These are phyloP conservation scores for Bombus impatiens DNA, from an alignment of 1,140 invertebrate species.

Conservation along the genomic window DNA sequence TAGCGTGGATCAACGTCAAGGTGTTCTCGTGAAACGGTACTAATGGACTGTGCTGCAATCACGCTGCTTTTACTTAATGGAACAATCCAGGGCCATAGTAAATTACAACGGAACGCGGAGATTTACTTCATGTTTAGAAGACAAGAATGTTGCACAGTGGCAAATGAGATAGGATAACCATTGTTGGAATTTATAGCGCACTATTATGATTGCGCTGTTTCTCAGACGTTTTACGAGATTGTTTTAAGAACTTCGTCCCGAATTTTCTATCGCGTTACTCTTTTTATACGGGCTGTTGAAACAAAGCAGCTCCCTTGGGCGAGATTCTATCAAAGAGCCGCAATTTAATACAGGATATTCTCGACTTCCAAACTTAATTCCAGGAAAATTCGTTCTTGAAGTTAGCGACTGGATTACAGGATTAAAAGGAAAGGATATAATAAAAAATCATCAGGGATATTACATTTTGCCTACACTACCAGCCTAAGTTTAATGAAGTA, in stretches of 20 bases:
- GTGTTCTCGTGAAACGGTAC: background rate
- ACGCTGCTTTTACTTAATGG: constrained; percentile 15
- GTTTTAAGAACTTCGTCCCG: no score
- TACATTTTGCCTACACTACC: background rate
- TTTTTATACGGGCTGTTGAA: background rate
- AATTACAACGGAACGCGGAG: background rate
- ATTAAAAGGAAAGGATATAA: background rate
- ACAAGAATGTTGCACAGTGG: background rate
- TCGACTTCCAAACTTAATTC: constrained; percentile 11
- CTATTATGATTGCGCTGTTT: background rate
- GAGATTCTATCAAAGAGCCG: constrained; percentile 3
- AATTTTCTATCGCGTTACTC: background rate
- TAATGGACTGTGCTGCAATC: background rate
- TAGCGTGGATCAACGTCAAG: background rate
- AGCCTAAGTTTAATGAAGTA: no score
- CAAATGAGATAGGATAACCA: background rate
- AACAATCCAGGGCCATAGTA: background rate
- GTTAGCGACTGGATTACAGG: background rate
- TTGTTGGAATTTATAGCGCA: background rate
- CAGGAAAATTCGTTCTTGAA: background rate
- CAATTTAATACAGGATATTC: background rate
- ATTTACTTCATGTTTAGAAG: background rate
- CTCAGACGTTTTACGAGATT: background rate
- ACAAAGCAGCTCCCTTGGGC: background rate
- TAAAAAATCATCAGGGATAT: background rate